Percentiles rank a stretch among this genome's conserved stretches.
phyloP scores from a whole-genome alignment of 1,140 invertebrate species.

The Tribolium madens region DNA sequence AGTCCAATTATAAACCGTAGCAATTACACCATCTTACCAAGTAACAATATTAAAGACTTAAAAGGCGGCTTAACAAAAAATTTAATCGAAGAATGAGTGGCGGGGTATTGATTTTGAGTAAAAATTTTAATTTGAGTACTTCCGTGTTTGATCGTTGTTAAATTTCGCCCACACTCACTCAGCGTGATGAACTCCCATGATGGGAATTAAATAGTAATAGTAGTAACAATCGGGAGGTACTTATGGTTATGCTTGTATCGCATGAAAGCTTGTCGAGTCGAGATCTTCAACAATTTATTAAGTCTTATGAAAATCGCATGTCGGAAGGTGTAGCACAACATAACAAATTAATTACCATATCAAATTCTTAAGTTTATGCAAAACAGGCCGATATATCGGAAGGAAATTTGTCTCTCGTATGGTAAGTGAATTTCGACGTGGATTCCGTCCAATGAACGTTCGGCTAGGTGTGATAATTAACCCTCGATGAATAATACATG shows the following conservation, averaged over 20 bases:
- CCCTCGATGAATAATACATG: conserved; percentile 32
- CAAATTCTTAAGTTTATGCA: conserved; percentile 19
- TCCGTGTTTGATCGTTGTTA: conserved; percentile 9
- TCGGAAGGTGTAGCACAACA: conserved; percentile 1
- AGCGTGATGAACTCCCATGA: conserved; percentile 9
- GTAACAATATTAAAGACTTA: not conserved
- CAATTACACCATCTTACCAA: not conserved
- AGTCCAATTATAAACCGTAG: conserved; percentile 1
- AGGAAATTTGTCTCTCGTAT: conserved; percentile 23
- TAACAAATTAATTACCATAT: conserved; percentile 32
- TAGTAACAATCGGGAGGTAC: not conserved
- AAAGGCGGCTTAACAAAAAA: not conserved
- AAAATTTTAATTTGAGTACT: not conserved
- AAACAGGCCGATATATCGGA: conserved; percentile 15
- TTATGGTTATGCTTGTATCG: conserved; percentile 7
- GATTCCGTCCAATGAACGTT: conserved; percentile 15
- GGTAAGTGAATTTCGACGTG: conserved; percentile 26
- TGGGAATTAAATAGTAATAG: conserved; percentile 20
- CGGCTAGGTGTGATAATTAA: conserved; percentile 30
- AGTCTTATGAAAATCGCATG: conserved; percentile 17
- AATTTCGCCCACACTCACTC: not conserved
- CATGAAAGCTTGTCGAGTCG: not conserved
- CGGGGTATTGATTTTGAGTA: not conserved
- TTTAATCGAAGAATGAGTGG: not conserved
- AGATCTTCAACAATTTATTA: conserved; percentile 22